Base-by-base conservation (phyloP, 2,113 vertebrate species). In the Tenrec ecaudatus region DNA sequence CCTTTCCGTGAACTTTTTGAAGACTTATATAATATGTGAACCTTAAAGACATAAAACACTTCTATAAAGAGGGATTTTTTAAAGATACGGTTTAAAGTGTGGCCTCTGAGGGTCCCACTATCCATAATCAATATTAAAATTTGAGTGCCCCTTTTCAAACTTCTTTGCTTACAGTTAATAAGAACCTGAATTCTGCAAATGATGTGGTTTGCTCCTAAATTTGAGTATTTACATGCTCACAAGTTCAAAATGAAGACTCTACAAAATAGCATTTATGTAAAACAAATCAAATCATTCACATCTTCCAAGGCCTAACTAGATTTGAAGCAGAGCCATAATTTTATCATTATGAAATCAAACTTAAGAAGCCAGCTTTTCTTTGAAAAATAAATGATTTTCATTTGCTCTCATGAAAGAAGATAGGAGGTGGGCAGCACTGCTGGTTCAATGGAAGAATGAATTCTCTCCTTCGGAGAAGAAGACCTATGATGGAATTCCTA, bases 301-400 rank as follows among this genome's bases (percentile, higher is more conserved):
- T 66, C 31, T 82, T 86, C 20, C 53, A 36, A 92, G n/a, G 15
- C 38, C 62, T 80, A 82, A 38, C 40, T 75, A 79, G 69, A 75
- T 86, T 95, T 62, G 6, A 82, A 83, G 38, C 23, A 79, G 85
- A 69, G 23, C 2, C 62, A 88, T 79, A 23, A 68, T 90, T 92
- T 22, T 90, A 36, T 79, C 62, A 62, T 62, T 86, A 6, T 68
- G 85, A 68, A 33, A 82, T 64, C 64, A 89, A 58, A 85, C 47
- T 22, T 33, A 57, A 9, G 6, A 60, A 58, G 60, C 89, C 53
- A 90, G 15, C 11, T 68, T 82, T 89, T 2, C 31, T 20, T 81
- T 91, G 58, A 25, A 86, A 60, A 75, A 66, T 40, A 64, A 84
- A 71, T 58, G 11, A 81, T 62, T 89, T 77, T 81, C 73, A 27